Evolutionary conservation across 30 jellyfish, hydroid and myxozoan genomes (phyloP), one percentile per base, ranked within the genome.

Genomic region (Aurelia aurita): DNA sequence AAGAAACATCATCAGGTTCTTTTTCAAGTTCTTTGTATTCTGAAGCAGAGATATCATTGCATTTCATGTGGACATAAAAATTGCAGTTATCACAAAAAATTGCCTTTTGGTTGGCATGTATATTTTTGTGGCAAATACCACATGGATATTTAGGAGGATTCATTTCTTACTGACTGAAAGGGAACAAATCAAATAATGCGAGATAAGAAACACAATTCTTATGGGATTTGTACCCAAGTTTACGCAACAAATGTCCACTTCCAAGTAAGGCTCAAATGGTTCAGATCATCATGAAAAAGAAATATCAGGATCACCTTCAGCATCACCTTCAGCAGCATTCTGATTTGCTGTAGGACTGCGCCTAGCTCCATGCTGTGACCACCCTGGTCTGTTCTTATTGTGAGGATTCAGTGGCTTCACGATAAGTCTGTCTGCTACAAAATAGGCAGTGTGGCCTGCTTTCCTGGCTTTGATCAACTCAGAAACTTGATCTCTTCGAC

Each of bases 261-360:
- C 59, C 59, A 47, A 8, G 59, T 65, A 65, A 34, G 77, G 77
- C 27, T 65, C 77, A 65, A 65, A 65, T 16, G 77, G 77, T 65
- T 65, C 77, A 65, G 27, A 65, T 28, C 77, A 65, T 23, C 79
- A 28, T 21, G 39, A 21, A 67, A 67, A 67, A 43, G 58, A 67
- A 67, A 67, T 67, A 67, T 67, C 79, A 21, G 79, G 79, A 67
- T 67, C 79, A 67, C 79, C 79, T 67, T 67, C 74, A 67, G 79
- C 79, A n/a, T n/a, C n/a, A 67, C 61, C 58, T 1, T 28, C 61
- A 6, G 61, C 59, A 67, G 62, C 79, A 32, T 31, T 32, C 34
- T 67, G 79, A 23, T 67, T 67, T 3, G 79, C 46, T 67, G 79
- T 67, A 6, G 79, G 79, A 67, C 12, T 67, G 79, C 79, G 79